Conservation (phyloP, 2,113 vertebrate species). For the Connochaetes taurinus region DNA sequence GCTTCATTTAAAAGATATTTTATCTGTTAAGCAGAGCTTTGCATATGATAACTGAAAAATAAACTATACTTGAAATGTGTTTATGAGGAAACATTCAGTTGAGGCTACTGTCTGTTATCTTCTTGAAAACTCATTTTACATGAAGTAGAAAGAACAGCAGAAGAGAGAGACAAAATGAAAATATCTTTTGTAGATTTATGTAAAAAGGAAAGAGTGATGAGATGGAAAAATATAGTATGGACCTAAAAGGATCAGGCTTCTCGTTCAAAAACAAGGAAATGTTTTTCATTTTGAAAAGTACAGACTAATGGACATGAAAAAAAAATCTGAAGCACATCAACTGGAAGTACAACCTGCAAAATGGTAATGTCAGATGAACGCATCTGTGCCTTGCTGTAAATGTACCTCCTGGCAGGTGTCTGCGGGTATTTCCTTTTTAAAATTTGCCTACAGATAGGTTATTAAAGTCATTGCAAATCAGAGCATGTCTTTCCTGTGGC, state of each 20-base stretch:
- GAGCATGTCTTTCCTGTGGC: not conserved
- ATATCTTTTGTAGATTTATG: not conserved
- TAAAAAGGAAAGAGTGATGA: not conserved
- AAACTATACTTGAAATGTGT: not conserved
- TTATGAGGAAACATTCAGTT: not conserved
- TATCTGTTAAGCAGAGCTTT: not conserved
- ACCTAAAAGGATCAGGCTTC: not conserved
- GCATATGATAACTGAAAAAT: not conserved
- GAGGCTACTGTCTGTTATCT: not conserved
- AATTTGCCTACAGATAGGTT: conserved; percentile 42
- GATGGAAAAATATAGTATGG: not conserved
- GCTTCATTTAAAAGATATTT: not conserved
- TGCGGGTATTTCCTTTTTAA: not conserved
- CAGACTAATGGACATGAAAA: not conserved
- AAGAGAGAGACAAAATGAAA: not conserved
- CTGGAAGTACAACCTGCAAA: not conserved
- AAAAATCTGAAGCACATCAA: not conserved
- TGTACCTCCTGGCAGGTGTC: not conserved
- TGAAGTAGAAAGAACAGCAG: not conserved
- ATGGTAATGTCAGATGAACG: not conserved
- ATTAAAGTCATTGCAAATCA: conserved; percentile 51
- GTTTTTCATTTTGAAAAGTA: not conserved
- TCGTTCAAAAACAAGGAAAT: not conserved
- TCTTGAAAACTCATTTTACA: not conserved
- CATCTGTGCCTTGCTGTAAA: not conserved